Evolutionary conservation across 2,888 invertebrate genomes (phyloP), one percentile per base, ranked within the genome.

Genomic region (Platynereis dumerilii): DNA sequence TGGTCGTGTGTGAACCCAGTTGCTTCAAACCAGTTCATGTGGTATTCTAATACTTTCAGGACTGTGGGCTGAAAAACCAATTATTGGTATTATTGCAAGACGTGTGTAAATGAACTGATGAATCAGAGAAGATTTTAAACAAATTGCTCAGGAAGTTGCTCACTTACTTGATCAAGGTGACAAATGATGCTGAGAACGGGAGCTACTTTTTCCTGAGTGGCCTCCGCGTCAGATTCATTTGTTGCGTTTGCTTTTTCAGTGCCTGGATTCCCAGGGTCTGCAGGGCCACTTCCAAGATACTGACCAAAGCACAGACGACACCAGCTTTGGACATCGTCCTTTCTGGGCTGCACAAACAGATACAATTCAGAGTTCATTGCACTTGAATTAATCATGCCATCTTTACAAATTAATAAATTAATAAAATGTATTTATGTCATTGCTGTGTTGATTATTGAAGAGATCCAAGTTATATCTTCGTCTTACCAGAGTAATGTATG

Each of bases 31-130:
- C 85, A 84, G 67, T 85, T 84, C 2, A 86, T 80, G 54, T 87
- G 82, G 76, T 87, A 86, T 66, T 87, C 87, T 34, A 88, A 74
- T 2, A 87, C 80, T 71, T 82, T 80, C 65, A 85, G 12, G 34
- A 34, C 34, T 7, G 34, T 34, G 5, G 34, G 34, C 34, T 34
- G 34, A 12, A 34, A 12, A 34, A 34, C 5, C n/a, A n/a, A n/a
- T 10, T 17, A 10, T 20, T 53, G 53, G 53, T 53, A 15, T 20
- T 17, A 12, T 17, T 17, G n/a, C 44, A n/a, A 42, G 44, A 42
- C 44, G 44, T 42, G 44, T 42, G 12, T 17, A 42, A 12, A n/a
- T 15, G 44, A 42, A 12, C 12, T 42, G n/a, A 52, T 34, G 12
- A 12, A 34, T 34, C 34, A 34, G 5, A 34, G 15, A 34, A 15